A percentile compares a stretch with the other conserved stretches of the same genome.
Conservation (phyloP, 2,888 invertebrate species). For the Dichetophora obliterata region DNA sequence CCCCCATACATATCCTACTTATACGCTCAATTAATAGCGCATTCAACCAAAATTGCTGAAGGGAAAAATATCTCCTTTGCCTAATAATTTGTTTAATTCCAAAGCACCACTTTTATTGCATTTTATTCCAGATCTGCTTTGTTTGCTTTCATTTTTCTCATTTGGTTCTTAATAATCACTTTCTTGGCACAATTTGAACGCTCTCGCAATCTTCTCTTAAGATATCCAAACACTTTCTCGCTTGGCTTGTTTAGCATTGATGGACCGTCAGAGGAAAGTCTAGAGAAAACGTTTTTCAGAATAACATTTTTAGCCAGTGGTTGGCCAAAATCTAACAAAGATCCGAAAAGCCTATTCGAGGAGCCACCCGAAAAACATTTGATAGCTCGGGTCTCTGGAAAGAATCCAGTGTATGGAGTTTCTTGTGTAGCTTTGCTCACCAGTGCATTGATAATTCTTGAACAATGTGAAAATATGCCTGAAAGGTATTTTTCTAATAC, state of each 20-base stretch:
- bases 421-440: slow-evolving; percentile 43
- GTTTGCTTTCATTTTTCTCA: slow-evolving; percentile 38
- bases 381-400: slow-evolving; percentile 42
- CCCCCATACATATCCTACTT: no score
- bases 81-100: no score
- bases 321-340: slow-evolving; percentile 40
- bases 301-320: slow-evolving; percentile 48
- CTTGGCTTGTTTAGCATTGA: slow-evolving; percentile 41
- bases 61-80: no score
- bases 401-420: slow-evolving; percentile 47
- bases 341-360: background rate
- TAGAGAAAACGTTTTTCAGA: slow-evolving; percentile 44
- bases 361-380: slow-evolving; percentile 28
- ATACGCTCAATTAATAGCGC: no score
- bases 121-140: slow-evolving; percentile 18
- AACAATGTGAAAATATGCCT: slow-evolving; percentile 45
- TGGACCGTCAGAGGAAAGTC: slow-evolving; percentile 37
- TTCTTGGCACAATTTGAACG: slow-evolving; percentile 42
- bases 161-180: slow-evolving; percentile 47
- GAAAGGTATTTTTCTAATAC: slow-evolving; percentile 34
- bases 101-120: background rate
- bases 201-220: slow-evolving; percentile 38
- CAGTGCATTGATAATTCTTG: slow-evolving; percentile 44
- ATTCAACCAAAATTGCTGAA: no score
- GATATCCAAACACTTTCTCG: slow-evolving; percentile 45